Base-by-base conservation (phyloP, 2,888 invertebrate species). In the Eupelmus urozonus region DNA sequence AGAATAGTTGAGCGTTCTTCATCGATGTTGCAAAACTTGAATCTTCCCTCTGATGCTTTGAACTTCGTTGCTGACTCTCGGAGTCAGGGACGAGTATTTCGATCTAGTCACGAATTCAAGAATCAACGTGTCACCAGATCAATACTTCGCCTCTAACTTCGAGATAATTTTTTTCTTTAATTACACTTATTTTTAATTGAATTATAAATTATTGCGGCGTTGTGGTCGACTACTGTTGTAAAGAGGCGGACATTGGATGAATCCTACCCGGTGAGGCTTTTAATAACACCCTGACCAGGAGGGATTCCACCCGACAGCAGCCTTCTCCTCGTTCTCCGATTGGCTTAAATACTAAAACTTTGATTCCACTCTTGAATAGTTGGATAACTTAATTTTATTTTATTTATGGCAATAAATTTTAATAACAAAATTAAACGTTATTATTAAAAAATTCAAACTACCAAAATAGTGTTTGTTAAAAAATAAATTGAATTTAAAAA, bases 71-170 rank as follows among this genome's bases (percentile, higher is more conserved):
- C n/a, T 49, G 34, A 23, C 65, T 79, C 82, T 81, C 71, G 53
- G 4, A 65, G 76, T 74, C 83, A 82, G 86, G 83, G 88, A 88
- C 89, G 89, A 90, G 90, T 90, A 90, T 90, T 87, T 89, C 88
- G 87, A 90, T 90, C 90, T 90, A 90, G 90, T 90, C 90, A 90
- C 89, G 88, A 82, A 66, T 83, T 79, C 42, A 0, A 49, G 57
- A 57, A 69, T 60, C 40, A 82, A 81, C 87, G 87, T 87, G 86
- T 78, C 84, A 88, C 89, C 85, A 88, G 88, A 88, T 59, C 87
- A 83, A 88, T 88, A 88, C 87, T 87, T 79, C 87, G 76, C 66
- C 73, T 34, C 74, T 69, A 60, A 67, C 40, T 23, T 45, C 20
- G 59, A 81, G 77, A 59, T n/a, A 23, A 27, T 29, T 18, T 18